These are phyloP conservation scores for Mesitornis unicolor DNA, from an alignment of 2,113 vertebrate species.

Conservation along the genomic window DNA sequence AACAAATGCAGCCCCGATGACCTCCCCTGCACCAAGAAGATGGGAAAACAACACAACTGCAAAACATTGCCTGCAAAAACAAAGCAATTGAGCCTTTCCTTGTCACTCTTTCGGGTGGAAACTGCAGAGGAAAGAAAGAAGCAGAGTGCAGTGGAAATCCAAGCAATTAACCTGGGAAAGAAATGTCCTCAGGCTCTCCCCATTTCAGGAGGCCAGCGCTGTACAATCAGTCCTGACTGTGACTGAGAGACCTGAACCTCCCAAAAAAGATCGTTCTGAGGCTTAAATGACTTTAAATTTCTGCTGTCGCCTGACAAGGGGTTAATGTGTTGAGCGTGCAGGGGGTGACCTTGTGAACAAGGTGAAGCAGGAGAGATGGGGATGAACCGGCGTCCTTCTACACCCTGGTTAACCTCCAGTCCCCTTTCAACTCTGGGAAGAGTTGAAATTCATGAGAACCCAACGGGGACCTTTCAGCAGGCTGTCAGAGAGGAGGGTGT, in stretches of 20 bases:
- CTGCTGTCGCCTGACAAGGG: not conserved
- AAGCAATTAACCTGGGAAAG: not conserved
- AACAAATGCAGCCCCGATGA: not conserved
- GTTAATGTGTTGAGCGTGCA: accelerated
- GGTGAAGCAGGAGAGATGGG: not conserved
- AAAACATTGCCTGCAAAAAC: not conserved
- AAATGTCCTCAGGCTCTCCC: not conserved
- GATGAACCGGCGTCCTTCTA: not conserved
- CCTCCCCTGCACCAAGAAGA: not conserved
- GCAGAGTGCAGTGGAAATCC: not conserved
- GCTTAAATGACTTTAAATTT: not conserved
- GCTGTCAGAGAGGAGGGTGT: not conserved
- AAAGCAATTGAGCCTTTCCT: not conserved
- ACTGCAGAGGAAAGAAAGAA: not conserved
- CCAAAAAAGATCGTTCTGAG: not conserved
- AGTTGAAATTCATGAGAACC: not conserved
- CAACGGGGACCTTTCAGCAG: not conserved
- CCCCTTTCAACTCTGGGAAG: not conserved
- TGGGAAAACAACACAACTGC: not conserved
- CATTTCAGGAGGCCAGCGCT: not conserved
- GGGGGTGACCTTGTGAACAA: not conserved
- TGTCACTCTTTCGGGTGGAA: not conserved
- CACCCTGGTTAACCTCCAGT: not conserved
- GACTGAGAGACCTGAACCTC: not conserved
- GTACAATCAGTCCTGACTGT: not conserved